phyloP scores from a whole-genome alignment of 1,140 invertebrate genomes.

The Neotoxoptera formosana region DNA sequence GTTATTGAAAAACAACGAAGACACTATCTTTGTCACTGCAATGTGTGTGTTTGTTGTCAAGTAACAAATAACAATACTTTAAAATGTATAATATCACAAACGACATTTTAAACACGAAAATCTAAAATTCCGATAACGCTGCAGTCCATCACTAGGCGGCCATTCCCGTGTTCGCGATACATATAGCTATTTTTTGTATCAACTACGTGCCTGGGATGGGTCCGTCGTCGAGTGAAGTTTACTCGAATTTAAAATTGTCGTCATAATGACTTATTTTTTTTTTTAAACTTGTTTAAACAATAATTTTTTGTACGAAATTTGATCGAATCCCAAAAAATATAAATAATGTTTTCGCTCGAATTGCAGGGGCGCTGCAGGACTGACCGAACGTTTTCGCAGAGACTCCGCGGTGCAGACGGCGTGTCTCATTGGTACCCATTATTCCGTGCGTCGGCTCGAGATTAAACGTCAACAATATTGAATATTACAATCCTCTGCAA shows the following conservation, averaged over 20 bases:
- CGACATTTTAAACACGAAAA: background rate
- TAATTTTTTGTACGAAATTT: background rate
- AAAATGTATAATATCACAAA: background rate
- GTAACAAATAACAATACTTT: background rate
- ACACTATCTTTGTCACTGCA: background rate
- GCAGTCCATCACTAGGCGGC: no score
- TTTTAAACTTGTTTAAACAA: background rate
- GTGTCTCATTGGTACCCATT: no score
- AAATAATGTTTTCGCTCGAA: no score
- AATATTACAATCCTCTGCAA: background rate
- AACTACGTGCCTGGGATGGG: background rate
- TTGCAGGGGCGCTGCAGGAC: no score
- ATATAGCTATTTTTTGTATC: background rate
- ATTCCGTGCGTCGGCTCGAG: background rate
- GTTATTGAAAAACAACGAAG: background rate
- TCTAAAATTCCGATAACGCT: background rate
- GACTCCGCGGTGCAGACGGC: no score
- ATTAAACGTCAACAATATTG: background rate
- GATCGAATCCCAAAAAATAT: no score
- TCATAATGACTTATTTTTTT: background rate
- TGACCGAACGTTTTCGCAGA: no score
- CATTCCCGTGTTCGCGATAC: background rate
- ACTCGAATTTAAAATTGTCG: background rate
- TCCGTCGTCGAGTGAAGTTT: no score
- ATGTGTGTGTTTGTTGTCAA: background rate